Conservation (phyloP, 2,888 invertebrate species). For the Priocnemis perturbator region DNA sequence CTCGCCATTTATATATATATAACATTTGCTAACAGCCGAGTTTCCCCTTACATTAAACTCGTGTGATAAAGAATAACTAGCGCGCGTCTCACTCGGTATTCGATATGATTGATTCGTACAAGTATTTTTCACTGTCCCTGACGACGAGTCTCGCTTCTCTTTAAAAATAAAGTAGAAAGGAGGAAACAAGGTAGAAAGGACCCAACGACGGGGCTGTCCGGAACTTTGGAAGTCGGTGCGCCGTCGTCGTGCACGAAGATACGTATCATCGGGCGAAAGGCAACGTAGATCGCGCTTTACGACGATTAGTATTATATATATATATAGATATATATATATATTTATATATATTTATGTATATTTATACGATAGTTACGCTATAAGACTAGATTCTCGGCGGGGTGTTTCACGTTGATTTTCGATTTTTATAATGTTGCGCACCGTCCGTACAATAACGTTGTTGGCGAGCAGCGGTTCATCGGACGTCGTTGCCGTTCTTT, state of each 20-base stretch:
- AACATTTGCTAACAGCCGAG: slow-evolving; percentile 21
- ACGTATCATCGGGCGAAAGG: slow-evolving; percentile 48
- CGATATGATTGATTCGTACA: slow-evolving; percentile 57
- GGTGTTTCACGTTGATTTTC: slow-evolving; percentile 39
- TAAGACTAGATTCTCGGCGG: slow-evolving; percentile 59
- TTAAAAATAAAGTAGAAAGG: slow-evolving; percentile 2
- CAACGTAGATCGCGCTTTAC: slow-evolving; percentile 50
- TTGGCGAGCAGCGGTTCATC: background rate
- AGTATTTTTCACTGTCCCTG: slow-evolving; percentile 20
- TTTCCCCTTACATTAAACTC: slow-evolving; percentile 19
- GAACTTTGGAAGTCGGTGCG: slow-evolving; percentile 12
- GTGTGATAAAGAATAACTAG: slow-evolving; percentile 24
- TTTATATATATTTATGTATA: background rate
- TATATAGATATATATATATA: slow-evolving; percentile 21
- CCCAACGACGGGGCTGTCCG: slow-evolving; percentile 9
- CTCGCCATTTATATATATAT: too few species aligned
- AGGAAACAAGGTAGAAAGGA: too few species aligned
- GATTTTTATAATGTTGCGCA: slow-evolving; percentile 13
- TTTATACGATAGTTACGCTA: slow-evolving; percentile 47
- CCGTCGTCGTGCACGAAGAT: slow-evolving; percentile 33
- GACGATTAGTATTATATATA: slow-evolving; percentile 43
- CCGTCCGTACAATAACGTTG: background rate
- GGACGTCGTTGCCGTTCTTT: slow-evolving; percentile 28
- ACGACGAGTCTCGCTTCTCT: slow-evolving; percentile 32
- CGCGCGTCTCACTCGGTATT: slow-evolving; percentile 50